These are phyloP conservation scores for Drosophila conformis DNA, from an alignment of 2,888 invertebrate species.

Conservation along the genomic window DNA sequence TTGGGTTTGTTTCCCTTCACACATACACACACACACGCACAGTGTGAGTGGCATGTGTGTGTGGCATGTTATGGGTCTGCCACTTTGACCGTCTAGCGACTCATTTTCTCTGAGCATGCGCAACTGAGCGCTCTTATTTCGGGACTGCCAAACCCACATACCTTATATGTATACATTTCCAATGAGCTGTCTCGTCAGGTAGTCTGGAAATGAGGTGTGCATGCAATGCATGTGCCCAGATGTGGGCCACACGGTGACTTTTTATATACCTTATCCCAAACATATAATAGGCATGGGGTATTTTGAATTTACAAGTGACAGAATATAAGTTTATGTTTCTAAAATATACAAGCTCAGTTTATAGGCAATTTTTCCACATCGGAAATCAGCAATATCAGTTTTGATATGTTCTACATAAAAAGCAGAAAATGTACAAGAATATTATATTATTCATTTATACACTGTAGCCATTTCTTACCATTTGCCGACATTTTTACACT, in stretches of 20 bases:
- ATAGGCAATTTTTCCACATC: neutral
- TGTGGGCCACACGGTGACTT: slow-evolving; percentile 45
- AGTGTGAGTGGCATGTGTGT: slow-evolving; percentile 69
- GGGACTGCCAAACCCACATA: slow-evolving; percentile 60
- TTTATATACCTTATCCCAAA: slow-evolving; percentile 25
- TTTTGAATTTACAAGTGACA: neutral
- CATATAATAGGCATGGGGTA: neutral
- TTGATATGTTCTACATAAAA: neutral
- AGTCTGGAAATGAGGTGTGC: slow-evolving; percentile 69
- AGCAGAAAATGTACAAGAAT: neutral
- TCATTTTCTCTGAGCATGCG: slow-evolving; percentile 59
- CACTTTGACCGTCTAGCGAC: neutral
- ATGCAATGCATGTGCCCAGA: slow-evolving; percentile 58
- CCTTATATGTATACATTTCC: slow-evolving; percentile 6
- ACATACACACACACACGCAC: slow-evolving; percentile 28
- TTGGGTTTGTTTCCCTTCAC: slow-evolving; percentile 49
- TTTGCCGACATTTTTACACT: neutral
- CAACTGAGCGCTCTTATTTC: slow-evolving; percentile 64
- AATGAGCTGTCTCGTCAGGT: slow-evolving; percentile 65
- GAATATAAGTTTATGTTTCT: neutral
- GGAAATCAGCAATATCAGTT: neutral
- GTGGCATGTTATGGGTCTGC: slow-evolving; percentile 66
- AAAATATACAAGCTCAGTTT: neutral
- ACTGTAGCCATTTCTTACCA: neutral
- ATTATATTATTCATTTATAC: neutral